Evolutionary conservation across 92 coral and sea anemone genomes (phyloP), one percentile per base, ranked within the genome.

Genomic region (Anthopleura xanthogrammica): DNA sequence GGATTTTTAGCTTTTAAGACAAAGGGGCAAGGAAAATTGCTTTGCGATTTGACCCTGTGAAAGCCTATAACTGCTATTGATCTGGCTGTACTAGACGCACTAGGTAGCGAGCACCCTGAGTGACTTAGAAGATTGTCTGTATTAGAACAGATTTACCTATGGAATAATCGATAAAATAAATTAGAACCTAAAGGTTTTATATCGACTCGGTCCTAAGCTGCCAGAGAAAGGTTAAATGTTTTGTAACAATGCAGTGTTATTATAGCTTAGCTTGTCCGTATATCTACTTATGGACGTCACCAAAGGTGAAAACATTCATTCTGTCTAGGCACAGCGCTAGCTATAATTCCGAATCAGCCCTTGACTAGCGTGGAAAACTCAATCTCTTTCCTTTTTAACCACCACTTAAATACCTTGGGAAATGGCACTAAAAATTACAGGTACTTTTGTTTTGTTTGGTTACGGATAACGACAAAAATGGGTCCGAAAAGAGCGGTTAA

Each of bases 261-360:
- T 81, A 68, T 68, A 81, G 84, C 72, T 81, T 81, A 81, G 84
- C 77, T 60, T 40, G 72, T 68, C 65, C 56, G 60, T 50, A 75
- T 70, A 50, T 52, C 60, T 46, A 66, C 74, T 68, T 76, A 70
- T n/a, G 52, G 11, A 64, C 66, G 71, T 81, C 72, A 70, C 84
- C 75, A 16, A 81, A 81, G 77, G 48, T 70, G 66, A 68, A 81
- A 77, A 81, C 52, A 70, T 75, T 52, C 7, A 62, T 22, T 19
- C 29, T 62, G 70, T 19, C 74, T 68, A 20, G 68, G 29, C 5
- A 9, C 74, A 36, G n/a, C n/a, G n/a, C n/a, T n/a, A n/a, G 29
- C 41, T 68, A 36, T 24, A 29, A 20, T 62, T 20, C 70, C 14
- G 29, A 8, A 62, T n/a, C 70, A 20, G 36, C 9, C 29, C 2